Percentiles rank a stretch among this genome's conserved stretches.
phyloP scores from a whole-genome alignment of 2,113 vertebrate species.

The Apodemus speciosus region DNA sequence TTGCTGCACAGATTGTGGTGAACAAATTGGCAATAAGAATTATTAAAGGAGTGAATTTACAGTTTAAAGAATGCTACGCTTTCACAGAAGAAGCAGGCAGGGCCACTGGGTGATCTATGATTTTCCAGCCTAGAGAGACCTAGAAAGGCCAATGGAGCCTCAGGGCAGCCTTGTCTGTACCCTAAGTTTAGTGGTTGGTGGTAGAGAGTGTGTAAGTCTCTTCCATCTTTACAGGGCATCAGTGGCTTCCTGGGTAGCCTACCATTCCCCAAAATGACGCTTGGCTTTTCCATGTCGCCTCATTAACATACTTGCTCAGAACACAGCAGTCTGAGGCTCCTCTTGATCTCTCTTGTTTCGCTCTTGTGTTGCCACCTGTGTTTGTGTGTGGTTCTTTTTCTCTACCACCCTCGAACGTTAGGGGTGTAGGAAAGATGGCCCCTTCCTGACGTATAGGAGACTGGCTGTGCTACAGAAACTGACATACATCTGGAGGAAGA shows the following conservation, averaged over 20 bases:
- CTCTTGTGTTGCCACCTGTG: neutral
- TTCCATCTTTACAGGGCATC: too few species aligned
- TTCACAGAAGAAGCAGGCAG: neutral
- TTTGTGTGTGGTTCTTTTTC: neutral
- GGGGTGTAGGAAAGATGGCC: neutral
- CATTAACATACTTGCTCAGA: neutral
- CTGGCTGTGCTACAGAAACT: neutral
- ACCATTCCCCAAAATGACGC: neutral
- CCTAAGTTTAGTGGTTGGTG: too few species aligned
- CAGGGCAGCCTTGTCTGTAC: neutral
- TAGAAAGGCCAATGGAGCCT: neutral
- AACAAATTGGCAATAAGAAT: conserved; percentile 50
- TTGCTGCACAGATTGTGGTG: conserved; percentile 45
- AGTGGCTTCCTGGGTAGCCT: neutral
- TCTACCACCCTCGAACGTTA: neutral
- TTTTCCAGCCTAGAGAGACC: neutral
- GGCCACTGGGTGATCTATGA: neutral
- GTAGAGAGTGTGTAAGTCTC: too few species aligned
- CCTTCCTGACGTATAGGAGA: neutral
- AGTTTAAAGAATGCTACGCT: conserved; percentile 20
- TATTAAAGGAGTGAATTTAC: conserved; percentile 53
- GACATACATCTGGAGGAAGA: neutral
- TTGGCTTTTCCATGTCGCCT: neutral
- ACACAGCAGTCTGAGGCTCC: neutral
- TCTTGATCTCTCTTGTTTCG: neutral